Evolutionary conservation across 1,140 invertebrate genomes (phyloP), one percentile per base, ranked within the genome.

Genomic region (Drosophila prosaltans): DNA sequence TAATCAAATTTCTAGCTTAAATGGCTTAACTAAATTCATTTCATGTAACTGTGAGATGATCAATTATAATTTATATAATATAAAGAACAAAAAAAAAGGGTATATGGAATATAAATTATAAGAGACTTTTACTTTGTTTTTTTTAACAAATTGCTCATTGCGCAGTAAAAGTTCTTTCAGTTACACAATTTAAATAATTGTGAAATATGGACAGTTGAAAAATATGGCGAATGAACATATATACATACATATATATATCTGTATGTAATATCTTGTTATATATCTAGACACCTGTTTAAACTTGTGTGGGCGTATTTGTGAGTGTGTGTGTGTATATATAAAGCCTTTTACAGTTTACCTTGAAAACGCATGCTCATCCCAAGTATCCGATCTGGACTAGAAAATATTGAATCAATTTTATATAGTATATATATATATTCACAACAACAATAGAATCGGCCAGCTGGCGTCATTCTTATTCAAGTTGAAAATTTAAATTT

Each of bases 261-360:
- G n/a, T 43, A 41, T 70, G 39, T 70, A 66, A 39, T 51, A 51
- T 51, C 6, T 51, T n/a, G 5, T 51, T 21, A 26, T 51, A 51
- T 51, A 26, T 65, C 76, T 72, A 75, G 70, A 61, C 80, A 82
- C 67, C 72, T 81, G 70, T 69, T 21, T 11, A 68, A 66, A 70
- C 58, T 61, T 51, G 80, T 83, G 81, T 81, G 80, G 69, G 80
- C 48, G 57, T 54, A 60, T 39, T 54, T 68, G 80, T 69, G 57
- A 24, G 45, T 30, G 28, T 39, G 58, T 68, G 80, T 69, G 28
- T 36, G 6, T 36, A 0, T 3, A 51, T 10, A 71, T 73, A 78
- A 70, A 79, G 63, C 55, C 71, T 60, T 69, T 72, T 69, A 65
- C 66, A 66, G 65, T 40, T 61, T 58, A 63, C 55, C 55, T 64